Evolutionary conservation across 2,113 vertebrate species (phyloP).

Genomic region (Lamprotornis superbus): DNA sequence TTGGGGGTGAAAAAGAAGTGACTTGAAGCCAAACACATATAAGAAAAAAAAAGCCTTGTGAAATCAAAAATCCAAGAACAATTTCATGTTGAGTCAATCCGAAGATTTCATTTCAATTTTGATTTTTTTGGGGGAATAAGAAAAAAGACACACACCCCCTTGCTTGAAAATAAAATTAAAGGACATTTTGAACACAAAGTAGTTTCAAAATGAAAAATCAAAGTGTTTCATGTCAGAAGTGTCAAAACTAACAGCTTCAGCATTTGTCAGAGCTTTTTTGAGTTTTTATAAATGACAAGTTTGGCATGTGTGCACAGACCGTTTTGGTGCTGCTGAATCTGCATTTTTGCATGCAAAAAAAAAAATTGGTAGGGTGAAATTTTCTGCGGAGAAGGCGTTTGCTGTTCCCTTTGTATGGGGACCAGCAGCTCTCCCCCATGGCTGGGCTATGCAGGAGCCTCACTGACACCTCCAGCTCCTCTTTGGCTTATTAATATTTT

Average conservation of each 20-base stretch:
- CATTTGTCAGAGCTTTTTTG: conserved; percentile 71
- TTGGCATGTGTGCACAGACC: conserved; percentile 63
- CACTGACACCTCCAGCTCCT: neutral
- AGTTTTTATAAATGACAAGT: conserved; percentile 68
- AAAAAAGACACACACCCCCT: conserved; percentile 22
- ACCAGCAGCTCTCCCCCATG: neutral
- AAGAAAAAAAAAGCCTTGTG: neutral
- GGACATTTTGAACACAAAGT: conserved; percentile 70
- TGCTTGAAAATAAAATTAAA: conserved; percentile 70
- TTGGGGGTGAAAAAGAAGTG: neutral
- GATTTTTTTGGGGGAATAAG: conserved; percentile 19
- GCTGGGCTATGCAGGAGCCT: neutral
- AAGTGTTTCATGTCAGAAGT: conserved; percentile 71
- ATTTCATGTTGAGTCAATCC: conserved; percentile 29
- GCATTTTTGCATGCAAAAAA: conserved; percentile 49
- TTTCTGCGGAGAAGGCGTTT: neutral
- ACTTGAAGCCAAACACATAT: conserved; percentile 2
- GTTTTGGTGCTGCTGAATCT: conserved; percentile 66
- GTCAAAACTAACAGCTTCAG: conserved; percentile 72
- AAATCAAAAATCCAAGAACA: conserved; percentile 34
- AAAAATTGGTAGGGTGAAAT: neutral
- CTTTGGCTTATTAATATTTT: neutral
- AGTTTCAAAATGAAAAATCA: conserved; percentile 69
- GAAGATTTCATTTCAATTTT: conserved; percentile 55
- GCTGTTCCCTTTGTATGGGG: neutral